A percentile compares a stretch with the other conserved stretches of the same genome.
Evolutionary conservation across 2,113 vertebrate species (phyloP).

Genomic region (Aramus guarauna): DNA sequence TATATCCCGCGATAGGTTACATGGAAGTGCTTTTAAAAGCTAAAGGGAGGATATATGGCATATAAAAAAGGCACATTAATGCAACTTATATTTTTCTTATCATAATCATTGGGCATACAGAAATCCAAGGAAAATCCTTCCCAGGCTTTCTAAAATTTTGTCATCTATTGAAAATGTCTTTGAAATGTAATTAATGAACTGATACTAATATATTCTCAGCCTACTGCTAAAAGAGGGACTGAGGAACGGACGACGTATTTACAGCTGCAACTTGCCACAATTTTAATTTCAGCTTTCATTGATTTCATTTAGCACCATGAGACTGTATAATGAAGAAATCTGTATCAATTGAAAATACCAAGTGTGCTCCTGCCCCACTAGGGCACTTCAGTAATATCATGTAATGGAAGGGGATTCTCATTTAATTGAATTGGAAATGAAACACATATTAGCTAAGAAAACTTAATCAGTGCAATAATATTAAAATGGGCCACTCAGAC

Average conservation of each 20-base stretch:
- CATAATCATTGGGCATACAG: not conserved
- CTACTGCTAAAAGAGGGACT: not conserved
- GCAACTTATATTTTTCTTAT: not conserved
- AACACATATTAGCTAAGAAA: conserved; percentile 79
- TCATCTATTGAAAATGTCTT: not conserved
- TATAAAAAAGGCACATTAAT: not conserved
- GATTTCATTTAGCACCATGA: conserved; percentile 70
- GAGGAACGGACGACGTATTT: conserved; percentile 10
- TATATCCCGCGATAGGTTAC: not conserved
- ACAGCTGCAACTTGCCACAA: conserved; percentile 34
- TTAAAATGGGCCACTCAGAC: conserved; percentile 74
- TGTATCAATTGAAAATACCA: conserved; percentile 66
- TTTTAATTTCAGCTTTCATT: conserved; percentile 71
- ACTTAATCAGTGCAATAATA: conserved; percentile 80
- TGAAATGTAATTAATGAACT: conserved; percentile 9
- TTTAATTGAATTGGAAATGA: conserved; percentile 81
- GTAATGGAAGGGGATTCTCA: conserved; percentile 76
- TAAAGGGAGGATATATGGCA: not conserved
- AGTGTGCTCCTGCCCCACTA: conserved; percentile 60
- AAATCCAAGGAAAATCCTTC: not conserved
- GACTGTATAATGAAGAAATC: conserved; percentile 68
- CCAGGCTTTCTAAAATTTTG: not conserved
- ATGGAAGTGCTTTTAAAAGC: not conserved
- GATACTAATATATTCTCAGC: not conserved
- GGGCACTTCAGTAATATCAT: conserved; percentile 68